phyloP scores from a whole-genome alignment of 2,888 invertebrate genomes.

The Lasioglossum figueresi region DNA sequence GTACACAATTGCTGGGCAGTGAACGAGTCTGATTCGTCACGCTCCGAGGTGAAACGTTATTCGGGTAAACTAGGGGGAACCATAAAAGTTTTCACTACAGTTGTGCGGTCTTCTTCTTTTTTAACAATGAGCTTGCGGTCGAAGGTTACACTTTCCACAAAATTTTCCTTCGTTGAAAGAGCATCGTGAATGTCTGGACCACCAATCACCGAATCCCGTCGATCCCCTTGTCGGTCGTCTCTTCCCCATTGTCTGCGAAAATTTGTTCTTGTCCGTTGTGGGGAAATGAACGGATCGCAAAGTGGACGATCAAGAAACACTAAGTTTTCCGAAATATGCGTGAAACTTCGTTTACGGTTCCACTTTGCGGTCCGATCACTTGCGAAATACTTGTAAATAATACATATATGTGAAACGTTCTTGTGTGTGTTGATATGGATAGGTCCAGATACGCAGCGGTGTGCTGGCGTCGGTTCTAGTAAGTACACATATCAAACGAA shows the following conservation, averaged over 20 bases:
- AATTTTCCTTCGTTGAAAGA: slow-evolving; percentile 40
- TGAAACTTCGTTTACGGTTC: neutral
- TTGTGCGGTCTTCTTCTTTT: too few species aligned
- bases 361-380: slow-evolving; percentile 64
- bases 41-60: too few species aligned
- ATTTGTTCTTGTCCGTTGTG: slow-evolving; percentile 56
- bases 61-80: too few species aligned
- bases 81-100: too few species aligned
- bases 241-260: slow-evolving; percentile 49
- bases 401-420: slow-evolving; percentile 81
- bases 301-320: slow-evolving; percentile 14
- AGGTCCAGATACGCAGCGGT: slow-evolving; percentile 87
- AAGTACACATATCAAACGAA: slow-evolving; percentile 84
- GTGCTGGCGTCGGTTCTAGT: slow-evolving; percentile 86
- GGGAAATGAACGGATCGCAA: slow-evolving; percentile 58
- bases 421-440: slow-evolving; percentile 82
- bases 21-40: too few species aligned
- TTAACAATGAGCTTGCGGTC: too few species aligned
- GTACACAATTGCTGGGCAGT: too few species aligned
- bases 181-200: slow-evolving; percentile 27
- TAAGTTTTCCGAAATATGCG: neutral
- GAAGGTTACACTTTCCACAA: neutral
- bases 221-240: slow-evolving; percentile 41
- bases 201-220: neutral
- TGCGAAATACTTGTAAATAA: slow-evolving; percentile 81